These are phyloP conservation scores for Temnothorax nylanderi DNA, from an alignment of 1,140 invertebrate species.

Conservation along the genomic window DNA sequence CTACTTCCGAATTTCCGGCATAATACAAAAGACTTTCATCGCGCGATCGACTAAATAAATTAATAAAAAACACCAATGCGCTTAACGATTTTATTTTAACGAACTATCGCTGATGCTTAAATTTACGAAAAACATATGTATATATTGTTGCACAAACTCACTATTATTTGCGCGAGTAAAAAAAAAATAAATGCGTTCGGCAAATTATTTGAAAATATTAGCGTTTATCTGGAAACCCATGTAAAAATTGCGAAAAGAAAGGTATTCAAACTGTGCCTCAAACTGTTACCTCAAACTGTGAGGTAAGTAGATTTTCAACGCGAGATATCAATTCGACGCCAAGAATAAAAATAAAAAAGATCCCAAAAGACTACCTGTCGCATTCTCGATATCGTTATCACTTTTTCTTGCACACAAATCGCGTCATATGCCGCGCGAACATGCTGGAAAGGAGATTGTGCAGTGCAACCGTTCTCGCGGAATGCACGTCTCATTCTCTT, in stretches of 20 bases:
- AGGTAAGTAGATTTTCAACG: neutral
- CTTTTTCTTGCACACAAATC: neutral
- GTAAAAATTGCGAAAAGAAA: neutral
- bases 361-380: neutral
- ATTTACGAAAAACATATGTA: neutral
- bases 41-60: constrained; percentile 14
- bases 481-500: neutral
- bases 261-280: too few relatives aligned
- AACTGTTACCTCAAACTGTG: too few relatives aligned
- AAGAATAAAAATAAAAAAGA: neutral
- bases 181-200: neutral
- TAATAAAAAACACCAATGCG: neutral
- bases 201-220: neutral
- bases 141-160: too few relatives aligned
- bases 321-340: neutral
- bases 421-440: neutral
- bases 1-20: neutral
- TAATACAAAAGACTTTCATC: neutral
- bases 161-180: neutral
- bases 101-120: neutral
- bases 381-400: neutral
- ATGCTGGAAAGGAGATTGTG: neutral
- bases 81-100: neutral
- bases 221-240: neutral
- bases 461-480: neutral